Percentiles rank a stretch among this genome's conserved stretches.
These are phyloP conservation scores for Loris lydekkerianus DNA, from an alignment of 2,797 vertebrate genomes.

Conservation along the genomic window DNA sequence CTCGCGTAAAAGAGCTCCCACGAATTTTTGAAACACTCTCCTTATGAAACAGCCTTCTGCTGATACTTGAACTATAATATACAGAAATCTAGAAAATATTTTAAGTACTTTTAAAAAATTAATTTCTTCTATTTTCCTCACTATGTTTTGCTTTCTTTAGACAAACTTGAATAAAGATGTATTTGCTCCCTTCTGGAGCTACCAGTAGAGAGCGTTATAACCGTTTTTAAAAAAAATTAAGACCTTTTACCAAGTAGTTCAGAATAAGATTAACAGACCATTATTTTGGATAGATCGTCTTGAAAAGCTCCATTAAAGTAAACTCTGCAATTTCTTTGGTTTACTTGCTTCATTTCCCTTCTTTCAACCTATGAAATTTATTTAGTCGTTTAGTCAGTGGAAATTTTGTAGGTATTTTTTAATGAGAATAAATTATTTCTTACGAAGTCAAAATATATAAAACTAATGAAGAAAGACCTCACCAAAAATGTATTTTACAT, in stretches of 20 bases:
- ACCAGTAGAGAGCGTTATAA: conserved; percentile 10
- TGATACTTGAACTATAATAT: background rate
- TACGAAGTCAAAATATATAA: background rate
- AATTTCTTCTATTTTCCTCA: background rate
- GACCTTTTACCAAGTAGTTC: background rate
- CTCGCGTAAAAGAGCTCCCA: background rate
- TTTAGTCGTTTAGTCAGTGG: background rate
- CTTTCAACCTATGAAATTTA: background rate
- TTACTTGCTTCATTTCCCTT: background rate
- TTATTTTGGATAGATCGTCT: background rate
- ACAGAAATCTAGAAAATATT: conserved; percentile 8
- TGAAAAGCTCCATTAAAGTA: background rate
- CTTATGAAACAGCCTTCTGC: background rate
- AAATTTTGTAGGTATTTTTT: background rate
- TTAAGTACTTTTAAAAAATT: background rate
- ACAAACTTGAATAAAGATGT: conserved; percentile 37
- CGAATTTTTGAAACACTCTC: background rate
- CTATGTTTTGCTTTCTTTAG: background rate
- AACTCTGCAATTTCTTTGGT: background rate
- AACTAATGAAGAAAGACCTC: background rate
- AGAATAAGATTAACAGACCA: background rate
- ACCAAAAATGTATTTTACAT: background rate
- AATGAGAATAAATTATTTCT: conserved; percentile 5
- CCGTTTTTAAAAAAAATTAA: background rate
- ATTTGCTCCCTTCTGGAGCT: conserved; percentile 33